Base-by-base conservation (phyloP, 1,140 invertebrate genomes). In the Sogatella furcifera region DNA sequence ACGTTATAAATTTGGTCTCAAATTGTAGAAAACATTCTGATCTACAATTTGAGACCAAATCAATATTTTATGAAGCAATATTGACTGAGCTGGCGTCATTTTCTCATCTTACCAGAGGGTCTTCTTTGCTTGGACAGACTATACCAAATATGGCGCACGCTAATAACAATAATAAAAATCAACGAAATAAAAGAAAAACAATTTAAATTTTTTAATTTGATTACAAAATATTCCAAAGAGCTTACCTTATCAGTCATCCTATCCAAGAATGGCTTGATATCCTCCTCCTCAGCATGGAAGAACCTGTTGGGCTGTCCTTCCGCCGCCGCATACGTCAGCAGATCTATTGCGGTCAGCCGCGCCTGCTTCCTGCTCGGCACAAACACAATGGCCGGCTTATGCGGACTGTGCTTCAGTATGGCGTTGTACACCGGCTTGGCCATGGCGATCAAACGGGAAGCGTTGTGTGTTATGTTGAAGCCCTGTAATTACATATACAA, bases 381-480 rank as follows among this genome's bases (percentile, higher is more conserved):
- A 75, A 98, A 99, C n/a, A 99, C 84, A 46, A 97, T 87, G 0
- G 88, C 90, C 0, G 97, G 95, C 70, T 92, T 92, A 64, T 87
- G 83, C 0, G 88, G 83, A 55, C 92, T 92, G 69, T 96, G 84
- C 44, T 90, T 83, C 1, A 89, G 65, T n/a, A 99, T 91, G 0
- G 92, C 86, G 71, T 97, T 95, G 74, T 98, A 99, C 0, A 94
- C 88, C 0, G 97, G 97, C 72, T 97, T 97, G 0, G 90, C 88
- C 97, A 99, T 99, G 0, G 96, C 92, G 2, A 96, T 86, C 1
- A 99, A 79, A 22, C 97, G 80, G 0, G 95, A 95, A 2, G 90
- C 90, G 71, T 97, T 97, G 75, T 99, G 96, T 0, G 93, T 96
- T 13, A 98, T 92, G 76, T 98, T 99, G 72, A 97, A 94, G 11